These are phyloP conservation scores for Grus americana DNA, from an alignment of 2,113 vertebrate genomes.

Conservation along the genomic window DNA sequence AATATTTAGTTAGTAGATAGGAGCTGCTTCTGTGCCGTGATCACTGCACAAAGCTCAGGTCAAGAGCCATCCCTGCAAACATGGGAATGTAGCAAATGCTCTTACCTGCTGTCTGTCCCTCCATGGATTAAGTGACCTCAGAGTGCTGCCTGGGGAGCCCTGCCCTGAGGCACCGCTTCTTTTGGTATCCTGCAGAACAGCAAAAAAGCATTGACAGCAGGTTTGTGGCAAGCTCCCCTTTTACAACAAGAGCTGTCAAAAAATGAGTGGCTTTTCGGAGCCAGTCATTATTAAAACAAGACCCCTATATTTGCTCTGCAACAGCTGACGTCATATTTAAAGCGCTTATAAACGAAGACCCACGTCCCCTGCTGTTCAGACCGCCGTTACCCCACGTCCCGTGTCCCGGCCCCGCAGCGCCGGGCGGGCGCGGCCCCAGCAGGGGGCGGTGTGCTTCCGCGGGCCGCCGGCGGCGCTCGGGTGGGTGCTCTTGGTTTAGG, in stretches of 20 bases:
- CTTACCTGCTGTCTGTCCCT: background rate
- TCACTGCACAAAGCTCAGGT: background rate
- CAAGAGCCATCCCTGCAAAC: background rate
- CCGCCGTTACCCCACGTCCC: no score
- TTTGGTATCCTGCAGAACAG: background rate
- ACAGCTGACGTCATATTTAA: background rate
- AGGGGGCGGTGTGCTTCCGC: background rate
- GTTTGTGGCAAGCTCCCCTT: no score
- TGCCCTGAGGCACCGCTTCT: no score
- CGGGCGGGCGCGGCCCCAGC: background rate
- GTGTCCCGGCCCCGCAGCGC: no score
- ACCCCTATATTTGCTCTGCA: background rate
- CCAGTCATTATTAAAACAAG: no score
- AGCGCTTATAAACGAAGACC: no score
- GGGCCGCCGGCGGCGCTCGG: accelerated
- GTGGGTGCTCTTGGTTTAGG: accelerated
- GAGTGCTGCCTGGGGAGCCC: background rate
- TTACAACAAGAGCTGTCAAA: no score
- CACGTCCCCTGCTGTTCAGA: no score
- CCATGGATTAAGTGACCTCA: accelerated
- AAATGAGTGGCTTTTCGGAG: background rate
- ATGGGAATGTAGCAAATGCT: background rate
- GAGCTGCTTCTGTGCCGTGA: background rate
- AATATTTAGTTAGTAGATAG: accelerated
- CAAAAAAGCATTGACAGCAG: accelerated